Conservation (phyloP, 1,140 invertebrate genomes). For the Plodia interpunctella region DNA sequence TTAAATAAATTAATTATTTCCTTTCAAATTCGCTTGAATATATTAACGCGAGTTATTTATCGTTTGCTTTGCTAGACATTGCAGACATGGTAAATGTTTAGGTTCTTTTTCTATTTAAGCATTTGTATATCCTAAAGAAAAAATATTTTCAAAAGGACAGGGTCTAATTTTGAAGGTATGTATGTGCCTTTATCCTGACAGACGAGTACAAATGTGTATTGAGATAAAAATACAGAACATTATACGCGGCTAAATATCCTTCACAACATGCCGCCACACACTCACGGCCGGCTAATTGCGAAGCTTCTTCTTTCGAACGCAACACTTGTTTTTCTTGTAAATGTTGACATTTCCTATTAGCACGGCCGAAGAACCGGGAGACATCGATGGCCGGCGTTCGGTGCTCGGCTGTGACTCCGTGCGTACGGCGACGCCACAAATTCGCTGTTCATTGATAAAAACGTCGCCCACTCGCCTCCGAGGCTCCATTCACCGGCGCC, state of each 20-base stretch:
- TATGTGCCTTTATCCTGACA: no score
- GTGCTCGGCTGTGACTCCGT: constrained; percentile 38
- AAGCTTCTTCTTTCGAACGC: no score
- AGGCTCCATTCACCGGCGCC: constrained; percentile 70
- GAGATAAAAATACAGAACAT: no score
- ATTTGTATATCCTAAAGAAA: no score
- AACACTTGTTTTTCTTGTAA: not conserved
- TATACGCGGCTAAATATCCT: no score
- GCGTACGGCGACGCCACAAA: constrained; percentile 56
- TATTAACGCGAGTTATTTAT: constrained; percentile 19
- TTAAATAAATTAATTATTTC: constrained; percentile 70
- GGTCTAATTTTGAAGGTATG: no score
- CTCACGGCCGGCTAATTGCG: no score
- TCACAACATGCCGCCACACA: no score
- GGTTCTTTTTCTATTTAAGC: no score
- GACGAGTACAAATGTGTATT: no score
- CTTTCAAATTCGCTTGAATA: constrained; percentile 49
- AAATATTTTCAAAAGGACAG: no score
- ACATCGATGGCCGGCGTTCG: constrained; percentile 15
- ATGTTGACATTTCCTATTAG: constrained; percentile 57
- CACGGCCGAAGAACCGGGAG: constrained; percentile 34
- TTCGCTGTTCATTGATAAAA: constrained; percentile 74
- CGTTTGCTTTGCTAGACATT: not conserved
- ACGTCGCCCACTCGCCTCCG: constrained; percentile 55
- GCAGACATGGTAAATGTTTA: not conserved